Evolutionary conservation across 2,797 vertebrate genomes (phyloP), one percentile per base, ranked within the genome.

Genomic region (Acipenser ruthenus): DNA sequence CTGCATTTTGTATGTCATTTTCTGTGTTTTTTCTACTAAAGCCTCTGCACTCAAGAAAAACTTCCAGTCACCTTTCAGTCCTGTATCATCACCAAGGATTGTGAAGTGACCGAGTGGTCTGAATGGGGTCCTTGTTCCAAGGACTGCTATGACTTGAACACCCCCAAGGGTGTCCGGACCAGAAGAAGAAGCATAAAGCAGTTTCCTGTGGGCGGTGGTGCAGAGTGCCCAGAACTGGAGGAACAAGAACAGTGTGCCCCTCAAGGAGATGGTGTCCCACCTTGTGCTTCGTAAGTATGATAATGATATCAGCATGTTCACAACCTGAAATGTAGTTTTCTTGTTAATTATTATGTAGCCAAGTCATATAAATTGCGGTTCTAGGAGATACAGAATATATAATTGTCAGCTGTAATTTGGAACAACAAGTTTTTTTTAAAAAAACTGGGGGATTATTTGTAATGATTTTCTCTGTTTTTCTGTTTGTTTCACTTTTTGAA

Each of bases 61-160:
- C 74, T 94, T 60, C 95, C 95, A 4, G 78, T 91, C 74, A 94
- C 91, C 0, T 88, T 95, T 85, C 96, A 96, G 82, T 91, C 95
- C 67, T 99, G 97, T 56, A 87, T 96, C 71, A 87, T 98, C 15
- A 81, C 86, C 4, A 95, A 93, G 73, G 94, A 93, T 70, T 98
- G 96, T 75, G 88, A 91, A 72, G 75, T 96, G 67, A 91, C 90
- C 0, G 93, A 95, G 59, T 99, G 97, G 97, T 77, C 83, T 0
- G 84, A 87, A 23, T 98, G 96, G 96, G 85, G 87, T 7, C 77
- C 87, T 2, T 99, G 97, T 80, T 92, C 95, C 60, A 93, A 94
- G 80, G 83, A 83, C 0, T 99, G 96, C 72, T 51, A 78, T 1
- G 89, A 93, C 70, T 73, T 75, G 7, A 80, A 75, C 3, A 80